Conservation (phyloP, 2,113 vertebrate species). For the Excalfactoria chinensis region DNA sequence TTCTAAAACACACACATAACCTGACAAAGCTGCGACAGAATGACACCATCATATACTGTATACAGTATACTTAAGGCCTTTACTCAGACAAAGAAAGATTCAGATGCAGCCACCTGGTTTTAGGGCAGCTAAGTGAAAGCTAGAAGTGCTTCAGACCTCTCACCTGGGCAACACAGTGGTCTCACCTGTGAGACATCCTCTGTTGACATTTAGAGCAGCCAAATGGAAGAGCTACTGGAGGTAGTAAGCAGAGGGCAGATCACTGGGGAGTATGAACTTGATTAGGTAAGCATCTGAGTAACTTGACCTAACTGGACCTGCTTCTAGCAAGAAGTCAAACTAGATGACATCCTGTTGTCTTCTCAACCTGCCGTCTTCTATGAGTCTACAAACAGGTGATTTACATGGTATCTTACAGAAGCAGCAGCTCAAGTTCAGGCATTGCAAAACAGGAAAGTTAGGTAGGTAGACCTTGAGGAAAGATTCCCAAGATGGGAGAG, state of each 20-base stretch:
- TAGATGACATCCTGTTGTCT: not conserved
- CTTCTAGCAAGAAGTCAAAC: not conserved
- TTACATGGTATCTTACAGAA: not conserved
- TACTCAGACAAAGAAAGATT: not conserved
- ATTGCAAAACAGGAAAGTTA: not conserved
- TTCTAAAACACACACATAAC: not conserved
- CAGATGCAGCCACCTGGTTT: not conserved
- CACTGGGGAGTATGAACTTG: fast-evolving
- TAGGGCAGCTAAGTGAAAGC: too few species aligned
- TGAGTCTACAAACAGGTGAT: not conserved
- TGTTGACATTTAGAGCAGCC: not conserved
- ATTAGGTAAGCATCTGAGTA: not conserved
- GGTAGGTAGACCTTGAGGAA: not conserved
- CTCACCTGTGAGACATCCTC: not conserved
- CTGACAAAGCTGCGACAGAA: not conserved
- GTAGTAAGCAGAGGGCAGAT: not conserved
- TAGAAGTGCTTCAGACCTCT: not conserved
- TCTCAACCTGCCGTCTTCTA: not conserved
- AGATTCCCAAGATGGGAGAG: not conserved
- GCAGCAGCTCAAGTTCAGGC: not conserved
- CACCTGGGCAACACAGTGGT: not conserved
- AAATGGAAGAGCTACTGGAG: not conserved
- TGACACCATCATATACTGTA: not conserved
- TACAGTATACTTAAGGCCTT: not conserved
- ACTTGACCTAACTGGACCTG: not conserved